phyloP scores from a whole-genome alignment of 2,797 vertebrate genomes.

The Sparus aurata region DNA sequence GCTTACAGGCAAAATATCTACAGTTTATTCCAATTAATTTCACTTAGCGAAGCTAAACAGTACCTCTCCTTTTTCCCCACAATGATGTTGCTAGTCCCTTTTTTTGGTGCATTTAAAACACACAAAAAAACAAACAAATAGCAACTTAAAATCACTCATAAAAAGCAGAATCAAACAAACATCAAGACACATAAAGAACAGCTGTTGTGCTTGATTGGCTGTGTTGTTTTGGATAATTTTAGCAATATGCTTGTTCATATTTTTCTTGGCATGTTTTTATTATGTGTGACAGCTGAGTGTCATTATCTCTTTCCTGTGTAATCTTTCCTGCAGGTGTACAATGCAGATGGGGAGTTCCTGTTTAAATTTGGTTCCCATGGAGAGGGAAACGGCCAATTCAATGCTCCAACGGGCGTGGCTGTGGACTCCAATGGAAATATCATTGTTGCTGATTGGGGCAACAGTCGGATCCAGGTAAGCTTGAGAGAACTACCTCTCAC shows the following conservation, averaged over 20 bases:
- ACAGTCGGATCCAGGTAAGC: conserved; percentile 96
- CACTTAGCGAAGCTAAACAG: neutral
- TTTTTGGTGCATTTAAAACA: neutral
- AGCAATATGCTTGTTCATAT: neutral
- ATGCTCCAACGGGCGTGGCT: conserved; percentile 95
- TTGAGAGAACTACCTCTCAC: neutral
- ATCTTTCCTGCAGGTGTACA: conserved; percentile 89
- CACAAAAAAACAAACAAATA: neutral
- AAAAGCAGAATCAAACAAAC: conserved; percentile 5
- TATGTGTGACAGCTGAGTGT: neutral
- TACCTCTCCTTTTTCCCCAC: neutral
- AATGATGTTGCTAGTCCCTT: neutral
- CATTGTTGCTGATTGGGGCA: conserved; percentile 98
- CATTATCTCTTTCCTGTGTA: conserved; percentile 27
- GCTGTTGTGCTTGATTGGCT: neutral
- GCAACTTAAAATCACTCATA: neutral
- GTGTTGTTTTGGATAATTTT: neutral
- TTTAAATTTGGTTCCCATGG: conserved; percentile 98
- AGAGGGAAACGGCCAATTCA: conserved; percentile 97
- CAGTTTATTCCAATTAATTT: neutral
- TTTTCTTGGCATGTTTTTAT: conserved; percentile 10
- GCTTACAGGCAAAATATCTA: neutral
- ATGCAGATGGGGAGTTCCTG: conserved; percentile 95
- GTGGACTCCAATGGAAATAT: conserved; percentile 96
- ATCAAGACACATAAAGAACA: neutral